Base-by-base conservation (phyloP, 2,888 invertebrate species). In the Hydraecia micacea region DNA sequence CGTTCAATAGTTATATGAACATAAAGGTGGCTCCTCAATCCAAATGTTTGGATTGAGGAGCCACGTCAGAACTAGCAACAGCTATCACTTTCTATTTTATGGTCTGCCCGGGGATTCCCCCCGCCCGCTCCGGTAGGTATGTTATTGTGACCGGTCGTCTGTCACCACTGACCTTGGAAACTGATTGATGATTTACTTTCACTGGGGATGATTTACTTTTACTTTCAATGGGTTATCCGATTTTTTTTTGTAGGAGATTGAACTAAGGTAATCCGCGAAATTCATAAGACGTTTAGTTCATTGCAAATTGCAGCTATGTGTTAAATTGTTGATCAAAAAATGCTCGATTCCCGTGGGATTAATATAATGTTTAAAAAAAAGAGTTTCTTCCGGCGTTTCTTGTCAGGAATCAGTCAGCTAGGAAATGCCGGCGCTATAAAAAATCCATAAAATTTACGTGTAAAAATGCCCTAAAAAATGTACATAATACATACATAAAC, bases 81-180 rank as follows among this genome's bases (percentile, higher is more conserved):
- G 5, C 15, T 5, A 39, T 42, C 8, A 66, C 84, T 84, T 74
- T 85, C 60, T 49, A 36, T 25, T 39, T 62, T 4, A 55, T 1
- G 13, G 28, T 39, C 65, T 13, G 36, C 15, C 52, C n/a, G 62
- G 72, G 83, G 69, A 81, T 21, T 69, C 72, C 82, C 82, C 82
- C 28, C 36, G 15, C 42, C 36, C 65, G 55, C 46, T 85, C 28
- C 25, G n/a, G 6, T 69, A 32, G 13, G 68, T 70, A 42, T 63
- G 46, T 60, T 42, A 42, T 32, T 67, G 36, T 68, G 15, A 39
- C 32, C 32, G 3, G n/a, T 55, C 55, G 67, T 72, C 49, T 84
- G 67, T 73, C 73, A 66, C 68, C 1, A 28, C 25, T 74, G 85
- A 82, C 82, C 82, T 85, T 70, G 82, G 62, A 58, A 85, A 70